phyloP scores from a whole-genome alignment of 2,113 vertebrate species.

The Cebidichthys violaceus region DNA sequence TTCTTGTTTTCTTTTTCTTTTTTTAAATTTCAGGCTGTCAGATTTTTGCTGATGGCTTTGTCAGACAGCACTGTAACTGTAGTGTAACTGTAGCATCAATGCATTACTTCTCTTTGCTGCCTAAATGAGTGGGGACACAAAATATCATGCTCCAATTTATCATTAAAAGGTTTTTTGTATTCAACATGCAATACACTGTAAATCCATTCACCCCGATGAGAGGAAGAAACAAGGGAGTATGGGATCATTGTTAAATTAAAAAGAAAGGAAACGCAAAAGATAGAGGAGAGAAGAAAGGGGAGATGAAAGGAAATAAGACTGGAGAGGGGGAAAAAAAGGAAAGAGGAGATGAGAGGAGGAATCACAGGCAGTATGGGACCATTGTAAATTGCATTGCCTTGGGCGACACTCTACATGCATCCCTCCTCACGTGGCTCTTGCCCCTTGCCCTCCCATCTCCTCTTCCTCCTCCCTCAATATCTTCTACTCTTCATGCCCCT shows the following conservation, averaged over 20 bases:
- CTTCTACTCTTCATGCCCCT: constrained; percentile 6
- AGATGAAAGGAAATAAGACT: background rate
- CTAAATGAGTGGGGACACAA: background rate
- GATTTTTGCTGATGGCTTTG: constrained; percentile 2
- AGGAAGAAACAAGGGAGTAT: background rate
- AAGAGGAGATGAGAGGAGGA: background rate
- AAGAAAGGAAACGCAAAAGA: background rate
- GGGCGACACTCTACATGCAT: constrained; percentile 35
- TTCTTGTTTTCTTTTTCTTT: background rate
- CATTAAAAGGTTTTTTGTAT: background rate
- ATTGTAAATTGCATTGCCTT: constrained; percentile 10
- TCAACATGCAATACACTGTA: background rate
- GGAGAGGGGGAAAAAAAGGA: background rate
- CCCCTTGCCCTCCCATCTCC: background rate
- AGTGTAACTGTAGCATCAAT: background rate
- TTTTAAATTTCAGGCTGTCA: background rate
- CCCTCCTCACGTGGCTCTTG: constrained; percentile 42
- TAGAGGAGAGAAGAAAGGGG: background rate
- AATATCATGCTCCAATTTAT: background rate
- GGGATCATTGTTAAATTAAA: background rate
- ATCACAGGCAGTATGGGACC: constrained; percentile 17
- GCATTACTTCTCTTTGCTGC: constrained; percentile 3
- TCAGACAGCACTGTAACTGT: background rate
- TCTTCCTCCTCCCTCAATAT: background rate
- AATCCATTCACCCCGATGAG: background rate